Percentiles rank a stretch among this genome's conserved stretches.
These are phyloP conservation scores for Hermetia illucens DNA, from an alignment of 1,140 invertebrate species.

Conservation along the genomic window DNA sequence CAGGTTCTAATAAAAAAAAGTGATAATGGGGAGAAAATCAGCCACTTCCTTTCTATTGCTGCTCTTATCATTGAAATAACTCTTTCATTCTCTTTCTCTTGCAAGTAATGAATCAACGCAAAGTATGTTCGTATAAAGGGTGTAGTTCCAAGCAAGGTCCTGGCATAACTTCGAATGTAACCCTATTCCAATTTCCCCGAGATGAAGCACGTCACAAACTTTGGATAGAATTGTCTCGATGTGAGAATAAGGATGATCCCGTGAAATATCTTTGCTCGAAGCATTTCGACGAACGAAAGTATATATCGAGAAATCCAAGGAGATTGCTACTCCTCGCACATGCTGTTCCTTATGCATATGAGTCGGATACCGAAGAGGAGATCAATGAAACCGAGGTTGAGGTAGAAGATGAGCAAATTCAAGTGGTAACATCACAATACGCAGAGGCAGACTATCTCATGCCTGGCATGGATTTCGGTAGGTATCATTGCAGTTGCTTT, in stretches of 20 bases:
- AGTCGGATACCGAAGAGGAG: neutral
- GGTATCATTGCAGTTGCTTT: neutral
- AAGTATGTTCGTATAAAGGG: too few relatives aligned
- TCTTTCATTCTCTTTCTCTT: too few relatives aligned
- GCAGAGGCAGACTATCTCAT: neutral
- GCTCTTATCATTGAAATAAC: too few relatives aligned
- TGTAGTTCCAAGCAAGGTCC: too few relatives aligned
- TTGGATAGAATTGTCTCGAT: conserved; percentile 15
- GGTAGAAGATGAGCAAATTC: neutral
- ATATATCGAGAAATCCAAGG: conserved; percentile 11
- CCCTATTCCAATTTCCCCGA: conserved; percentile 20
- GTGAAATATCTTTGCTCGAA: conserved; percentile 16
- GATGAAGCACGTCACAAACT: conserved; percentile 10
- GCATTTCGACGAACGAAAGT: conserved; percentile 17
- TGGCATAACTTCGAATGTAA: too few relatives aligned
- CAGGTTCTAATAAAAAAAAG: too few relatives aligned
- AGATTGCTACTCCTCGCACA: conserved; percentile 15
- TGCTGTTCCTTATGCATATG: conserved; percentile 16
- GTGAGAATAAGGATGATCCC: conserved; percentile 11
- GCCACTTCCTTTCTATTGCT: too few relatives aligned
- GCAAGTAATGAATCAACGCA: too few relatives aligned
- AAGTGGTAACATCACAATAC: neutral
- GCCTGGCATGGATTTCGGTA: neutral
- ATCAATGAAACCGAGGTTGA: too few relatives aligned
- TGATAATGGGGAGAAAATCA: too few relatives aligned